Evolutionary conservation across 2,888 invertebrate species (phyloP).

Genomic region (Drepana falcataria): DNA sequence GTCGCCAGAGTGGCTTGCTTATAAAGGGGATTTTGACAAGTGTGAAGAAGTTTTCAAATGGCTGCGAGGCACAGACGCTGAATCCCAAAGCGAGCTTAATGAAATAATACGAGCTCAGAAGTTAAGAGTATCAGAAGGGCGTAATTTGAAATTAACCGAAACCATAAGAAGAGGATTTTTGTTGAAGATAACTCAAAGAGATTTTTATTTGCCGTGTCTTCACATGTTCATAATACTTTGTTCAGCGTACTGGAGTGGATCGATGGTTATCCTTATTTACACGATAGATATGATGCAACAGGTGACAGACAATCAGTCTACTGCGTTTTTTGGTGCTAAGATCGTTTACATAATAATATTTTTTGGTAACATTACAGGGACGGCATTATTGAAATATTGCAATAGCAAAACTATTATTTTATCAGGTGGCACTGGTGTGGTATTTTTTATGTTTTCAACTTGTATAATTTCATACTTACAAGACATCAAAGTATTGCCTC

Average conservation of each 20-base stretch:
- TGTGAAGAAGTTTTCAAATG: not conserved
- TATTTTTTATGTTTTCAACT: not conserved
- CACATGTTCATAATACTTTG: conserved; percentile 12
- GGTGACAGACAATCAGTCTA: conserved; percentile 12
- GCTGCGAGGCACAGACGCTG: not conserved
- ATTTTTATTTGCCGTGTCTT: conserved; percentile 12
- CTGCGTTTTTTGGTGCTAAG: conserved; percentile 12
- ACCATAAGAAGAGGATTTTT: not conserved
- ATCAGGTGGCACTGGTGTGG: not conserved
- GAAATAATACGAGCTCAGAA: not conserved
- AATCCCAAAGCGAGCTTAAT: not conserved
- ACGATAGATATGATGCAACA: conserved; percentile 13
- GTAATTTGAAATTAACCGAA: too few relatives aligned
- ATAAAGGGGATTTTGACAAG: too few relatives aligned
- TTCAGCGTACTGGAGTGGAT: conserved; percentile 13
- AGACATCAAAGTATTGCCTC: conserved; percentile 4
- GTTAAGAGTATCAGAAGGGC: not conserved
- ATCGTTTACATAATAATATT: conserved; percentile 5
- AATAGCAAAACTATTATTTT: not conserved
- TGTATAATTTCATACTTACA: not conserved
- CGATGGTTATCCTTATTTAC: conserved; percentile 12
- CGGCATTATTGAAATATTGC: not conserved
- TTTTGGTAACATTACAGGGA: conserved; percentile 7
- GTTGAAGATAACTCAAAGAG: conserved; percentile 6
- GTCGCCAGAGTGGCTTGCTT: not conserved